phyloP scores from a whole-genome alignment of 2,113 vertebrate species.

The Zingel zingel region DNA sequence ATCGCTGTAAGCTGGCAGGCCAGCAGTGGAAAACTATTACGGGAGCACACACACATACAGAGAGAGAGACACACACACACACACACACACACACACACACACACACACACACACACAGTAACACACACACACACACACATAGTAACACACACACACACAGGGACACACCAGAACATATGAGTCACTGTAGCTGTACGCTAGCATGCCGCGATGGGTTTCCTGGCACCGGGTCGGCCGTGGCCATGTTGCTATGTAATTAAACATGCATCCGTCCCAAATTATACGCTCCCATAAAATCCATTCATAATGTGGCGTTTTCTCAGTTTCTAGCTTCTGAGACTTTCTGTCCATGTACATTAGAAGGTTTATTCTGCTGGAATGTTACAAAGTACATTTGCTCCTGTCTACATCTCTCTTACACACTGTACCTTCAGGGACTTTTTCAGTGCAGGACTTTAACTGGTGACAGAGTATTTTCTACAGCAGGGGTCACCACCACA shows the following conservation, averaged over 20 bases:
- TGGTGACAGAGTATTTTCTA: no score
- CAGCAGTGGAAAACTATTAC: conserved; percentile 64
- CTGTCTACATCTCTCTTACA: no score
- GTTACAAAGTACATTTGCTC: no score
- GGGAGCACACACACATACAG: conserved; percentile 8
- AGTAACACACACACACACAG: not conserved
- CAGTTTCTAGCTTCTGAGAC: no score
- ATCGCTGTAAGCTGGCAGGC: conserved; percentile 60
- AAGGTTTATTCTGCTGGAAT: not conserved
- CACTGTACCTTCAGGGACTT: no score
- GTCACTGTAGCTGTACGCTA: conserved; percentile 59
- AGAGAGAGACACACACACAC: not conserved
- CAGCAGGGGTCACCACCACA: no score
- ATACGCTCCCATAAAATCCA: conserved; percentile 38
- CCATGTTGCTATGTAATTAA: conserved; percentile 79
- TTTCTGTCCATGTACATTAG: rapidly evolving
- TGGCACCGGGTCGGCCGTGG: conserved; percentile 44
- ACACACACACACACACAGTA: not conserved
- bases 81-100: conserved; percentile 15
- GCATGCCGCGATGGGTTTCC: conserved; percentile 25
- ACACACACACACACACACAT: conserved; percentile 30
- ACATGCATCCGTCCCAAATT: conserved; percentile 60
- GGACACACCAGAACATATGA: conserved; percentile 72
- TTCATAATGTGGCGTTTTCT: conserved; percentile 36
- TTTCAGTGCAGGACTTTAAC: no score